phyloP scores from a whole-genome alignment of 2,113 vertebrate species.

The Abramis brama region DNA sequence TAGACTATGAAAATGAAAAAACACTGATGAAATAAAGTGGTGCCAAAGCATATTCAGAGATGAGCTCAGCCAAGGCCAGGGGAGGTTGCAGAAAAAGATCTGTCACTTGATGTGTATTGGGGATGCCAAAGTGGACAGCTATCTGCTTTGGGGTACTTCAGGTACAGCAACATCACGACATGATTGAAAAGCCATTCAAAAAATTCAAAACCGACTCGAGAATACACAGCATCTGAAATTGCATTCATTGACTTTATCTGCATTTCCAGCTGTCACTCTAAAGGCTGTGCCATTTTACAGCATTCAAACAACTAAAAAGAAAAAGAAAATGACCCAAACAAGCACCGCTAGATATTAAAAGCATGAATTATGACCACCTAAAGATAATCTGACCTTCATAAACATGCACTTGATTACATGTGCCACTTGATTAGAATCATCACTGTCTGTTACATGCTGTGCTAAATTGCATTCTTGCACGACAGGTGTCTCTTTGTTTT shows the following conservation, averaged over 20 bases:
- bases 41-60: neutral
- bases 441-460: constrained; percentile 10
- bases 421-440: constrained; percentile 17
- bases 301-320: constrained; percentile 12
- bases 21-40: constrained; percentile 5
- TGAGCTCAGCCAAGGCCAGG: constrained; percentile 2
- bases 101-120: neutral
- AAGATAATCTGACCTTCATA: constrained; percentile 27
- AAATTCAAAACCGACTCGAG: neutral
- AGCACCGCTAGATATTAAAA: neutral
- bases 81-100: neutral
- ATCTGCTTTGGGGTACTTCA: constrained; percentile 20
- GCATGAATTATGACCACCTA: constrained; percentile 27
- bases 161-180: neutral
- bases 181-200: constrained; percentile 12
- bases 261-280: constrained; percentile 20
- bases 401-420: constrained; percentile 11
- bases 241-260: constrained; percentile 38
- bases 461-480: constrained; percentile 12
- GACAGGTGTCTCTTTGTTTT: neutral
- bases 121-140: constrained; percentile 13
- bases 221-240: constrained; percentile 3
- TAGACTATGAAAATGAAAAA: neutral
- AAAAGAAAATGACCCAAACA: neutral
- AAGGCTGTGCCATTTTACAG: constrained; percentile 32